Evolutionary conservation across 2,113 vertebrate genomes (phyloP).

Genomic region (Caretta caretta): DNA sequence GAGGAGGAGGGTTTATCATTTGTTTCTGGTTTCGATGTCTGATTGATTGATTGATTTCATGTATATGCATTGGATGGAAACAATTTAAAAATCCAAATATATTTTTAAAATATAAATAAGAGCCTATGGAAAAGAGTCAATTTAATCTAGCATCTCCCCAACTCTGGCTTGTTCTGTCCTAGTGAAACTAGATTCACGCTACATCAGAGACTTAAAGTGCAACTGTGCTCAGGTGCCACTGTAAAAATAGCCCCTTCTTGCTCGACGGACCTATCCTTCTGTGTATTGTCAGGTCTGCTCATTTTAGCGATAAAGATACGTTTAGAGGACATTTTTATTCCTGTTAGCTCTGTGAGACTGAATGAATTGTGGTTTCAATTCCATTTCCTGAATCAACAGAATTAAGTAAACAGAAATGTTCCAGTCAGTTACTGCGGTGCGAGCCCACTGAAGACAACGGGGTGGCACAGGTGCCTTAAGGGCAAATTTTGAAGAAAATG

Average conservation of each 20-base stretch:
- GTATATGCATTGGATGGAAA: neutral
- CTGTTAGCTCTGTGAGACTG: neutral
- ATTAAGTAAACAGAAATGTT: neutral
- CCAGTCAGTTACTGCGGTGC: neutral
- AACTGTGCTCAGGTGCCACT: neutral
- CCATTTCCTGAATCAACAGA: neutral
- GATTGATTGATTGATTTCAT: neutral
- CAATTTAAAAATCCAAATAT: neutral
- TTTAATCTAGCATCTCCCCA: neutral
- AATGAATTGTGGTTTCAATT: neutral
- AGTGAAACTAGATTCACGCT: neutral
- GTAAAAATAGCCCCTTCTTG: neutral
- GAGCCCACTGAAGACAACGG: neutral
- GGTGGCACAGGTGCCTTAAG: neutral
- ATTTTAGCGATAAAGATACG: neutral
- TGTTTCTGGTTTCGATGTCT: neutral
- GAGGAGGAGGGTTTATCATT: neutral
- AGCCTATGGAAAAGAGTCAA: neutral
- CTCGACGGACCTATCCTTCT: neutral
- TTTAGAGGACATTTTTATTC: neutral
- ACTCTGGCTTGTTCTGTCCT: neutral
- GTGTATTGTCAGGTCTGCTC: neutral
- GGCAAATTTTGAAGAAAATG: neutral
- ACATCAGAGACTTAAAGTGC: neutral
- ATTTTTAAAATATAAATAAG: neutral